These are phyloP conservation scores for Sapajus apella DNA, from an alignment of 2,113 vertebrate species.

Conservation along the genomic window DNA sequence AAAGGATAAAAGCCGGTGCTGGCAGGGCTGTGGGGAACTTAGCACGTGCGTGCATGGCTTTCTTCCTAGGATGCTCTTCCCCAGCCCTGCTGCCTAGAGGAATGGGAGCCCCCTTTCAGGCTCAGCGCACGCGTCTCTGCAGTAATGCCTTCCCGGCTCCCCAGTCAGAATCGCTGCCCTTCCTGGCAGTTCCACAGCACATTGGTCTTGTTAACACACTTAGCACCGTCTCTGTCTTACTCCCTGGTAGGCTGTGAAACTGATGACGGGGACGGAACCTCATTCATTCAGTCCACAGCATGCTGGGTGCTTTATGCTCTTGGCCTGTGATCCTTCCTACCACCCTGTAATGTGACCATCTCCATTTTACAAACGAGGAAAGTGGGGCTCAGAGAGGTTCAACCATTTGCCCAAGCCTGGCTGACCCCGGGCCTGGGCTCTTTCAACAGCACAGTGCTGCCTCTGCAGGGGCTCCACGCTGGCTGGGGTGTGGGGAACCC, in stretches of 20 bases:
- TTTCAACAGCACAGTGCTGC: background rate
- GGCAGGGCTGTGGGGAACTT: background rate
- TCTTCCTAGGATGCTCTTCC: background rate
- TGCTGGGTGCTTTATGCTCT: background rate
- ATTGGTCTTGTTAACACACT: accelerated
- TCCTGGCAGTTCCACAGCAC: background rate
- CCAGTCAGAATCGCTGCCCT: background rate
- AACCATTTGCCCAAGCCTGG: background rate
- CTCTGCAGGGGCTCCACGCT: background rate
- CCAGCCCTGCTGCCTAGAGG: background rate
- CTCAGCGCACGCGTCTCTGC: accelerated
- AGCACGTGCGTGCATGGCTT: accelerated
- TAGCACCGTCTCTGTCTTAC: accelerated
- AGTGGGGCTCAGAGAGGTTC: background rate
- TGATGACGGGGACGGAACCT: background rate
- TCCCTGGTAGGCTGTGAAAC: background rate
- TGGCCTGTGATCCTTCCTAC: background rate
- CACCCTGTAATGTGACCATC: background rate
- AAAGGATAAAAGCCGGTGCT: background rate
- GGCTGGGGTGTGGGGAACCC: background rate
- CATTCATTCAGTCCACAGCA: accelerated
- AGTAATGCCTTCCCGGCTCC: background rate
- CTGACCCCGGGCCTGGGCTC: background rate
- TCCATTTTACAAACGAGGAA: background rate
- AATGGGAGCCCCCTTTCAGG: background rate